Evolutionary conservation across 2,113 vertebrate genomes (phyloP).

Genomic region (Xiphorhynchus elegans): DNA sequence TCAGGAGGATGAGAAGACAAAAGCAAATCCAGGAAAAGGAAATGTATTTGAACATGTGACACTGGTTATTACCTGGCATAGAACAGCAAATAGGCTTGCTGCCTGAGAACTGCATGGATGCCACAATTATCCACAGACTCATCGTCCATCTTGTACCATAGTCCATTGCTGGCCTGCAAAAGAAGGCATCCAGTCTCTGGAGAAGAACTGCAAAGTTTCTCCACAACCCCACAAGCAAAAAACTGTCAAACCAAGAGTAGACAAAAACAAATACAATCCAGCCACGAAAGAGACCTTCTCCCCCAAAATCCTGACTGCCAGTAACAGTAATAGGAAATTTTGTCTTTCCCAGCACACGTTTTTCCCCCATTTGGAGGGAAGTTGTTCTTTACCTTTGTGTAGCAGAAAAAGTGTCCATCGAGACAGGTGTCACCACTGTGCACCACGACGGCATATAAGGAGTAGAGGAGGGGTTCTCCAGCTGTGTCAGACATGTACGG

Average conservation of each 20-base stretch:
- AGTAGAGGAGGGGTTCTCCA: not conserved
- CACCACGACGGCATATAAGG: not conserved
- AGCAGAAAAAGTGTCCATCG: slow-evolving; percentile 16
- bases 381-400: not conserved
- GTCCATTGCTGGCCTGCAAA: not conserved
- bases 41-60: not conserved
- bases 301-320: not conserved
- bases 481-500: not conserved
- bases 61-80: not conserved
- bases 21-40: not conserved
- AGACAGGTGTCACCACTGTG: not conserved
- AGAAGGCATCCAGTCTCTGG: not conserved
- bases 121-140: not conserved
- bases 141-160: slow-evolving; percentile 12
- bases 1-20: not conserved
- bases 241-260: not conserved
- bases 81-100: slow-evolving; percentile 10
- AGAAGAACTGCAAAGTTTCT: not conserved
- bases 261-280: not conserved
- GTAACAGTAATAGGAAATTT: not conserved
- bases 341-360: not conserved
- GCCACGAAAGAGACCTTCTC: not conserved
- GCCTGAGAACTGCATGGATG: not conserved
- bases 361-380: not conserved
- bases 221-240: not conserved